Evolutionary conservation across 2,888 invertebrate genomes (phyloP), one percentile per base, ranked within the genome.

Genomic region (Catonia carolina): DNA sequence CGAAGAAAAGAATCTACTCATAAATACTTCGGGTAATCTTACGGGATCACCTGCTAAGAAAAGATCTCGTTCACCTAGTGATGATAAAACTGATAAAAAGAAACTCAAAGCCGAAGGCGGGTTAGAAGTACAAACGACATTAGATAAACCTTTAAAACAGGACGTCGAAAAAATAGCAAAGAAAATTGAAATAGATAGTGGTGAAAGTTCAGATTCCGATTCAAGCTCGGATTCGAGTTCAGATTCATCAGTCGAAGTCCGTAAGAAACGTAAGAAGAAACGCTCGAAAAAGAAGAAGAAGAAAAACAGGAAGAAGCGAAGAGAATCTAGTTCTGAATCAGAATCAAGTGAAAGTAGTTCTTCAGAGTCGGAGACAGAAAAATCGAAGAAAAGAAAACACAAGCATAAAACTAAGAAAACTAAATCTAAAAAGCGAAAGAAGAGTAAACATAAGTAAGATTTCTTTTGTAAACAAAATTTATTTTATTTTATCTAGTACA

Each of bases 281-380:
- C 79, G 86, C 70, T 85, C 83, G 73, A 86, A 85, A 70, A 86
- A 86, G 70, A 85, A 83, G 74, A 86, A 85, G 71, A 86, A 85
- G 71, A 64, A 63, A 47, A 58, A 49, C 12, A 60, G 58, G 37
- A 63, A 57, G 59, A 63, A 60, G 55, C 58, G 55, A 49, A 60
- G 59, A 33, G 60, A 62, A 6, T 60, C 63, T 3, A 62, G 61
- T 14, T 56, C 60, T 23, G 65, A 65, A 4, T 62, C 62, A 10
- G 65, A 64, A 22, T 62, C 64, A 4, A 54, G 54, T 27, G 58
- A 58, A 14, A 59, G 60, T 14, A 60, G 59, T 39, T 61, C 62
- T 10, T 62, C 66, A 8, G 67, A 66, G 8, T 61, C 62, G 14
- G 63, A 61, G 33, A 58, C 52, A 33, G 62, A 57, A 5, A 62